phyloP scores from a whole-genome alignment of 2,888 invertebrate genomes.

The Rhingia campestris region DNA sequence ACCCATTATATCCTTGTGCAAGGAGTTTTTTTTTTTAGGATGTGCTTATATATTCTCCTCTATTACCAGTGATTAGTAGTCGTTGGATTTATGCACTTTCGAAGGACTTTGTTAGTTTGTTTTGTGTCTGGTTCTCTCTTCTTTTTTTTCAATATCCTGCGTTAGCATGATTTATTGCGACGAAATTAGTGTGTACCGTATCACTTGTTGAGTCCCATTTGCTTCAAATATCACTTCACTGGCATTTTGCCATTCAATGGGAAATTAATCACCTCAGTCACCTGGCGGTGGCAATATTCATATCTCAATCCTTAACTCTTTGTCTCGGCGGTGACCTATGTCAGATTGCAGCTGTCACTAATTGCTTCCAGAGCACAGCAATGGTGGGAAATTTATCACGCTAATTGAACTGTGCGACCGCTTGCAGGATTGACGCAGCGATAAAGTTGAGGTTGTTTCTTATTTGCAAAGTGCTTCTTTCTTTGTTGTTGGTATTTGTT shows the following conservation, averaged over 20 bases:
- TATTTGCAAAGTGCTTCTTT: not conserved
- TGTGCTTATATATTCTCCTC: not conserved
- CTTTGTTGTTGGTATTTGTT: slow-evolving; percentile 1
- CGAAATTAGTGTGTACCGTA: not conserved
- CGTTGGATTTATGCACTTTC: too few species aligned
- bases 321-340: not conserved
- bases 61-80: too few species aligned
- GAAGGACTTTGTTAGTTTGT: too few species aligned
- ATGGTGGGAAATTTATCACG: slow-evolving; percentile 24
- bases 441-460: slow-evolving; percentile 16
- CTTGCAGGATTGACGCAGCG: slow-evolving; percentile 27
- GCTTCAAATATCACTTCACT: not conserved
- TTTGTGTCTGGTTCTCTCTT: too few species aligned
- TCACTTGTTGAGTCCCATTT: not conserved
- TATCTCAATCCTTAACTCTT: slow-evolving; percentile 3
- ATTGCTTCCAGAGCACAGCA: slow-evolving; percentile 11
- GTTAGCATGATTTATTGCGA: too few species aligned
- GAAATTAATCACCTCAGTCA: slow-evolving; percentile 33
- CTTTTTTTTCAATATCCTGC: too few species aligned
- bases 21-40: not conserved
- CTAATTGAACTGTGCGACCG: slow-evolving; percentile 23
- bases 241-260: slow-evolving; percentile 25
- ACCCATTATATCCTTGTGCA: slow-evolving; percentile 30
- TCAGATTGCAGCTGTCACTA: slow-evolving; percentile 27
- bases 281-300: slow-evolving; percentile 8